Conservation (phyloP, 2,888 invertebrate species). For the Drosophila parthenogenetica region DNA sequence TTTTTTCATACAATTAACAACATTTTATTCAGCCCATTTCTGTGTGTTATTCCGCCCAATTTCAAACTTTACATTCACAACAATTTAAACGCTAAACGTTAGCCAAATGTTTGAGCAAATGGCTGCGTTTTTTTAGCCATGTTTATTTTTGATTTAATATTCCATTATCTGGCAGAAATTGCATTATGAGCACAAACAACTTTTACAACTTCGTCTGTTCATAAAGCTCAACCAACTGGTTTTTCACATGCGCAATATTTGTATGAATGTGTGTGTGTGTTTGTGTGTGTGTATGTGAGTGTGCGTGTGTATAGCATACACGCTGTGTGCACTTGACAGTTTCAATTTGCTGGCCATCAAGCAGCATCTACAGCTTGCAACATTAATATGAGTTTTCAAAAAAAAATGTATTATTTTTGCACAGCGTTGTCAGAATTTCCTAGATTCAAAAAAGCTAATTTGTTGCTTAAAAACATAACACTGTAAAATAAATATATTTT, state of each 20-base stretch:
- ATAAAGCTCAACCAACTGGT: conserved; percentile 14
- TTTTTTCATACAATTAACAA: too few species aligned
- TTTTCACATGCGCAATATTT: conserved; percentile 4
- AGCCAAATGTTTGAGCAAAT: conserved; percentile 2
- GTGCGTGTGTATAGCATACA: too few species aligned
- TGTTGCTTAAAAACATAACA: too few species aligned
- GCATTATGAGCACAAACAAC: conserved; percentile 25
- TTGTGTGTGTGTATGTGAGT: too few species aligned
- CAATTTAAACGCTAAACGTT: background rate
- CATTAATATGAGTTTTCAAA: conserved; percentile 40
- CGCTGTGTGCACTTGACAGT: conserved; percentile 68
- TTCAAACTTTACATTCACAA: background rate
- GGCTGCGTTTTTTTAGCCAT: background rate
- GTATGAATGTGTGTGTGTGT: conserved; percentile 9
- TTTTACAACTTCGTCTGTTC: conserved; percentile 2
- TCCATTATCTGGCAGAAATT: conserved; percentile 16
- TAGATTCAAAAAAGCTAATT: too few species aligned
- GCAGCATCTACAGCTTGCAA: conserved; percentile 66
- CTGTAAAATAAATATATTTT: too few species aligned
- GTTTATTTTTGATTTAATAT: conserved; percentile 24
- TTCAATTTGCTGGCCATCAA: conserved; percentile 75
- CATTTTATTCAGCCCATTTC: too few species aligned
- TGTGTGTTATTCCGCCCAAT: background rate
- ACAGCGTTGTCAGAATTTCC: too few species aligned
- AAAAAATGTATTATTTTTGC: too few species aligned